Conservation (phyloP, 2,113 vertebrate species). For the Nyctereutes procyonoides region DNA sequence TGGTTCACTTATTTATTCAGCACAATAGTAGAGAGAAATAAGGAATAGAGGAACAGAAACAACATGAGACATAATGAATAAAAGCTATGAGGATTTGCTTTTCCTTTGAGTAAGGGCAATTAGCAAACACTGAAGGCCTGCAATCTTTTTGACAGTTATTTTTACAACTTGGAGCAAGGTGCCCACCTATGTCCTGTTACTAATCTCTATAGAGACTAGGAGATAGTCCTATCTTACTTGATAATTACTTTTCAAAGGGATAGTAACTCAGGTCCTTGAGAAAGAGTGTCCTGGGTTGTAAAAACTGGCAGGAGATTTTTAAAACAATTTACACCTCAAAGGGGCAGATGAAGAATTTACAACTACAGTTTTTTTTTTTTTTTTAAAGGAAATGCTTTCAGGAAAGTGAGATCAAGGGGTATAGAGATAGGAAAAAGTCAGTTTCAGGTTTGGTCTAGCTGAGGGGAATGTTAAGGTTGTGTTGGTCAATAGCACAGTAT, state of each 20-base stretch:
- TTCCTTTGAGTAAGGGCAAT: not conserved
- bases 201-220: not conserved
- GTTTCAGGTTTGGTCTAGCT: not conserved
- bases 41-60: not conserved
- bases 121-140: not conserved
- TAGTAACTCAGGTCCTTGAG: not conserved
- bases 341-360: not conserved
- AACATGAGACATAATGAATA: not conserved
- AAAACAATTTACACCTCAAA: not conserved
- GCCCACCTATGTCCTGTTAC: not conserved
- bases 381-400: not conserved
- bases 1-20: not conserved
- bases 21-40: not conserved
- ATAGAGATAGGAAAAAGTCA: not conserved
- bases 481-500: not conserved
- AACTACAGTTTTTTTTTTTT: not conserved
- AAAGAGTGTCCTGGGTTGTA: not conserved
- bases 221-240: not conserved
- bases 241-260: not conserved
- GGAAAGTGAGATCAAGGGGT: not conserved
- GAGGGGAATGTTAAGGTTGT: not conserved
- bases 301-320: not conserved
- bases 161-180: not conserved
- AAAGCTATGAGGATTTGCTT: not conserved
- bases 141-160: not conserved